Evolutionary conservation across 2,797 vertebrate genomes (phyloP).

Genomic region (Falco peregrinus): DNA sequence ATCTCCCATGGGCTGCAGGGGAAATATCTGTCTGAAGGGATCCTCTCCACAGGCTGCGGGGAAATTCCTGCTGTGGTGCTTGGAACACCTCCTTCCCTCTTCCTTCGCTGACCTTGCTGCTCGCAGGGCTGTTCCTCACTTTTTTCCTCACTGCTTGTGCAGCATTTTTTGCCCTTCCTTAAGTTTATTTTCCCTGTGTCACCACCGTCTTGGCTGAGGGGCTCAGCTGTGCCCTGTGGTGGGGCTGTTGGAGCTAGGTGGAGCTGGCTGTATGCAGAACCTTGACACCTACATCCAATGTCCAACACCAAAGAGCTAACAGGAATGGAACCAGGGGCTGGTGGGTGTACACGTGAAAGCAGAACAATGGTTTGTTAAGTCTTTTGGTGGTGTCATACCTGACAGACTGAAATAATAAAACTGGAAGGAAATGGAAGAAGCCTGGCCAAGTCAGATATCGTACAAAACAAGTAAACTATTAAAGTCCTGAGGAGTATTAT

Average conservation of each 20-base stretch:
- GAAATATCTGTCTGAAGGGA: too few relatives aligned
- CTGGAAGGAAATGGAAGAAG: background rate
- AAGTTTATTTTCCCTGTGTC: background rate
- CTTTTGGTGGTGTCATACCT: background rate
- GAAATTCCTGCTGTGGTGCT: too few relatives aligned
- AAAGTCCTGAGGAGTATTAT: background rate
- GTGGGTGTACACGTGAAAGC: background rate
- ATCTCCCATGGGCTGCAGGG: too few relatives aligned
- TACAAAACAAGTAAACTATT: background rate
- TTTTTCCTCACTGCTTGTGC: background rate
- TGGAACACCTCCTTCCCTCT: too few relatives aligned
- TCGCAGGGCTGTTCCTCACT: background rate
- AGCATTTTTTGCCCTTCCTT: background rate
- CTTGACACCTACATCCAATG: background rate
- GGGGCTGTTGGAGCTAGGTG: too few relatives aligned
- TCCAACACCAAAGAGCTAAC: background rate
- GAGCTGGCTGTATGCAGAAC: background rate
- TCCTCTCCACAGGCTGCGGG: too few relatives aligned
- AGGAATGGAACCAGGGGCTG: background rate
- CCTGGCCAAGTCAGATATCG: background rate
- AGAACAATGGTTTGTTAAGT: background rate
- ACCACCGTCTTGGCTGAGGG: background rate
- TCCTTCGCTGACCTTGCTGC: background rate
- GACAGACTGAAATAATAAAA: background rate
- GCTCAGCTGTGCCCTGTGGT: too few relatives aligned